Base-by-base conservation (phyloP, 1,140 invertebrate genomes). In the Euura saliciscinereae region DNA sequence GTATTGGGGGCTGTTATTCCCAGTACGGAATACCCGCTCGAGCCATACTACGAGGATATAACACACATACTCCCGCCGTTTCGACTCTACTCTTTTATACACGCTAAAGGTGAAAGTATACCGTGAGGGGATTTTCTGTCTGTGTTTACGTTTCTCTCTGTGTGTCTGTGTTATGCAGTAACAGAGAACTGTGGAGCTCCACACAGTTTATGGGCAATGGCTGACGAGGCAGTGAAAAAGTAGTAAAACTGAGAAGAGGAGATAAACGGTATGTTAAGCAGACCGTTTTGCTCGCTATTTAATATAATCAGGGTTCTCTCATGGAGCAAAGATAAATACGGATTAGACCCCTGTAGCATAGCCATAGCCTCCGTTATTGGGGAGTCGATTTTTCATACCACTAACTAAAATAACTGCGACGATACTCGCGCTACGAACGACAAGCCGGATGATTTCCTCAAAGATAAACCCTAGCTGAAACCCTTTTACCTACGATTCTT, bases 141-240 rank as follows among this genome's bases (percentile, higher is more conserved):
- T 59, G 51, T 59, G 13, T n/a, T 51, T 51, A 51, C 46, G 46
- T 51, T 51, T 51, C 46, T 51, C 6, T 11, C 6, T 51, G 46
- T 3, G 51, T 11, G 2, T 8, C 6, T 3, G 51, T 4, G 51
- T 59, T n/a, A n/a, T 59, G 3, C 8, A 11, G 51, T 59, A n/a
- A 11, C 28, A 28, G 28, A 28, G 28, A 28, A 28, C 28, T 28
- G 28, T 28, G 28, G 28, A 28, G 28, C 28, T 28, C 28, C 28
- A 28, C 28, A 28, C 28, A 28, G 28, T 28, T 28, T 87, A 87
- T 84, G 83, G 84, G 78, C 83, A 84, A 86, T 86, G 84, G 82
- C 83, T 87, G 84, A 87, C 84, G 85, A 86, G 85, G 85, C 83
- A 84, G 85, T 87, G 84, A 87, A 86, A 87, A 87, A 87, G 85